These are phyloP conservation scores for Meloidogyne exigua DNA, from an alignment of 1,140 invertebrate species.

Conservation along the genomic window DNA sequence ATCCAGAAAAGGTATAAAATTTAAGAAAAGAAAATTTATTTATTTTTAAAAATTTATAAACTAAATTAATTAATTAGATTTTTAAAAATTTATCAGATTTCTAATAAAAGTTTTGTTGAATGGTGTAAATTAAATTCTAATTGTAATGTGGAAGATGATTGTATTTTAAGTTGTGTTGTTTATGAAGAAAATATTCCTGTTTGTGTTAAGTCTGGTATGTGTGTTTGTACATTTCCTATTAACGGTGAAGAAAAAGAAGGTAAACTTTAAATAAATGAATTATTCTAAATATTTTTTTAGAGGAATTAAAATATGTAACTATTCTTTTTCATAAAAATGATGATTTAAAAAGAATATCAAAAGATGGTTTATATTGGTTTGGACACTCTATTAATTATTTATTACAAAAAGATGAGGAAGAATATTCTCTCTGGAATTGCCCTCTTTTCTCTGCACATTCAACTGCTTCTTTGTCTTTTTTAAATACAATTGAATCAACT, in stretches of 20 bases:
- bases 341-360: slow-evolving; percentile 12
- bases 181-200: slow-evolving; percentile 7
- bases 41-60: too few species aligned
- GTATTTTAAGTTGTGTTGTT: slow-evolving; percentile 21
- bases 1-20: slow-evolving; percentile 4
- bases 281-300: background rate
- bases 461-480: slow-evolving; percentile 2
- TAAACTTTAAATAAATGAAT: background rate
- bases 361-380: slow-evolving; percentile 10
- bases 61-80: too few species aligned
- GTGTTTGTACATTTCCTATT: slow-evolving; percentile 14
- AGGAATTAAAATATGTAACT: slow-evolving; percentile 7
- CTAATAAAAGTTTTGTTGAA: slow-evolving; percentile 19
- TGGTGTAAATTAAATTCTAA: slow-evolving; percentile 22
- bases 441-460: slow-evolving; percentile 18
- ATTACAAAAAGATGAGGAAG: background rate
- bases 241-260: background rate
- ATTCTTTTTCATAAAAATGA: slow-evolving; percentile 17
- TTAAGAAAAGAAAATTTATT: too few species aligned
- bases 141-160: slow-evolving; percentile 13
- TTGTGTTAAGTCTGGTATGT: background rate
- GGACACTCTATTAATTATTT: slow-evolving; percentile 3
- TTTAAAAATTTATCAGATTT: slow-evolving; percentile 5
- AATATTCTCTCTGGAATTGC: slow-evolving; percentile 20
- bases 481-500: slow-evolving; percentile 12